Percentiles rank a stretch among this genome's conserved stretches.
Conservation (phyloP, 2,797 vertebrate species). For the Ibycter americanus region DNA sequence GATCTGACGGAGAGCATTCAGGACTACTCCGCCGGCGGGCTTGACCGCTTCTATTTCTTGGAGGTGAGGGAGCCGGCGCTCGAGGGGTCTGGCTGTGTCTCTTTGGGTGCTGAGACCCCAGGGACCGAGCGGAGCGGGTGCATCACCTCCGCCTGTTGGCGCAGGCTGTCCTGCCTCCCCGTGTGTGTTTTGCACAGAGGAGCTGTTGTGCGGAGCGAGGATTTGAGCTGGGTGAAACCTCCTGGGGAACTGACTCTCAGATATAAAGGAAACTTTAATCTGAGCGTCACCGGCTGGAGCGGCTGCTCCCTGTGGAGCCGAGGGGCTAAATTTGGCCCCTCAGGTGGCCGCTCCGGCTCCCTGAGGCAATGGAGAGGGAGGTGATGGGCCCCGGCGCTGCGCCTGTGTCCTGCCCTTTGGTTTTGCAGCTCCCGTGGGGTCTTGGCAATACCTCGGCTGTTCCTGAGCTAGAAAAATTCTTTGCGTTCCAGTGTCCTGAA, state of each 20-base stretch:
- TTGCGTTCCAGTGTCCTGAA: fast-evolving
- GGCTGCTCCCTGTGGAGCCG: not conserved
- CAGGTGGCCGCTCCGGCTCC: fast-evolving
- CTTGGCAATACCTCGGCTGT: fast-evolving
- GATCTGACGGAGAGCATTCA: slow-evolving; percentile 87
- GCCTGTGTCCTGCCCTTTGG: not conserved
- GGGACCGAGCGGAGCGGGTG: not conserved
- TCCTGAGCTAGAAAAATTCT: not conserved
- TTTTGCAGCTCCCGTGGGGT: not conserved
- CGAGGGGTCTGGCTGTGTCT: not conserved
- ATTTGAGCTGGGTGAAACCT: not conserved
- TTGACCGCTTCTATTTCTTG: slow-evolving; percentile 93
- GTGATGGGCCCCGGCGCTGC: fast-evolving
- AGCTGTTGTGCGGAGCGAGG: fast-evolving
- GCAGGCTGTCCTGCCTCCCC: not conserved
- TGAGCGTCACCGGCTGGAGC: not conserved
- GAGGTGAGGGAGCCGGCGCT: slow-evolving; percentile 78
- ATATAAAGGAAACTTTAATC: not conserved
- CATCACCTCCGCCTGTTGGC: not conserved
- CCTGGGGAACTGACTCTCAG: not conserved
- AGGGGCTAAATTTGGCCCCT: not conserved
- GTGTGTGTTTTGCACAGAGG: not conserved
- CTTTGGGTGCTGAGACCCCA: not conserved
- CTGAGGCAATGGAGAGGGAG: not conserved
- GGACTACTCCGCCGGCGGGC: slow-evolving; percentile 85